These are phyloP conservation scores for Elgonia sp. DNA, from an alignment of 2,888 invertebrate species.

Conservation along the genomic window DNA sequence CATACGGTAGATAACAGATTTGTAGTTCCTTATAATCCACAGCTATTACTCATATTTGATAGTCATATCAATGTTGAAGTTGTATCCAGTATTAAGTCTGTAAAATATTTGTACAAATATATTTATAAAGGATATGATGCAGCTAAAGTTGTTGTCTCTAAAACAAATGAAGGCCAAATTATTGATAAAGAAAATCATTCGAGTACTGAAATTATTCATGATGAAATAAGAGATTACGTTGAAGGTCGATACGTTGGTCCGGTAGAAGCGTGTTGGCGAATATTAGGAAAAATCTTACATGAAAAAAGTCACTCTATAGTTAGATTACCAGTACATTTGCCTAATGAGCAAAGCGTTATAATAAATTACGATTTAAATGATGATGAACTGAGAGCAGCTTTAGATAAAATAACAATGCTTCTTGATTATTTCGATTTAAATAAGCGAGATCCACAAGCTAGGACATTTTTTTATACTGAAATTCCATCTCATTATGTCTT, in stretches of 20 bases:
- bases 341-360: constrained; percentile 14
- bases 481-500: constrained; percentile 21
- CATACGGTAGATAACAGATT: constrained; percentile 4
- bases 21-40: constrained; percentile 2
- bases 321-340: constrained; percentile 4
- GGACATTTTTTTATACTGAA: constrained; percentile 53
- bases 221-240: constrained; percentile 10
- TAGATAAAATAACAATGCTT: constrained; percentile 7
- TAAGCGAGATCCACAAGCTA: background rate
- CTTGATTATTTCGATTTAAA: constrained; percentile 27
- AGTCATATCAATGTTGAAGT: constrained; percentile 23
- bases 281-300: background rate
- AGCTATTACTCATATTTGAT: background rate
- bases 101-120: constrained; percentile 18
- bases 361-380: background rate
- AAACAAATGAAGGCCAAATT: background rate
- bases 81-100: background rate
- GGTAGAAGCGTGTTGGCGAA: background rate
- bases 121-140: background rate
- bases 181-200: background rate
- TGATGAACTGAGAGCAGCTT: background rate
- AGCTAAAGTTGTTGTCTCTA: too few species aligned
- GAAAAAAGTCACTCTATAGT: constrained; percentile 6
- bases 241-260: constrained; percentile 16
- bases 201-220: background rate